Evolutionary conservation across 2,113 vertebrate genomes (phyloP).

Genomic region (Amblyornis subalaris): DNA sequence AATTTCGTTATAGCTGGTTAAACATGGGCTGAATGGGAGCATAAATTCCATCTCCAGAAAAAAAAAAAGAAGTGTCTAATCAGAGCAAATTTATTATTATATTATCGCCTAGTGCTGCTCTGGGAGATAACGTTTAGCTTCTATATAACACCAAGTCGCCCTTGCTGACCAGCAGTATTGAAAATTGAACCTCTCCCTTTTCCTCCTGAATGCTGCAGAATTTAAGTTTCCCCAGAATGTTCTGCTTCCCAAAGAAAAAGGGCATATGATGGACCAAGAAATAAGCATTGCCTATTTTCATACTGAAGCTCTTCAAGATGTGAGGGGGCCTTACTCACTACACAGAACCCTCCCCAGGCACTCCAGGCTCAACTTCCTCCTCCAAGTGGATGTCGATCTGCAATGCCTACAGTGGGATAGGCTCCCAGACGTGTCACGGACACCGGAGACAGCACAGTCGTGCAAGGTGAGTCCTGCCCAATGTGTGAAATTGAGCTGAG

Average conservation of each 20-base stretch:
- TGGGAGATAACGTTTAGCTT: neutral
- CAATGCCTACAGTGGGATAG: neutral
- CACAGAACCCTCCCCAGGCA: neutral
- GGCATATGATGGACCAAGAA: neutral
- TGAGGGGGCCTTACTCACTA: neutral
- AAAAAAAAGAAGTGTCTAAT: neutral
- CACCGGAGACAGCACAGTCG: neutral
- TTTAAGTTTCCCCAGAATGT: neutral
- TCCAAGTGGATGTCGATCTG: fast-evolving
- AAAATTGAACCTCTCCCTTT: neutral
- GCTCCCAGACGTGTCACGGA: fast-evolving
- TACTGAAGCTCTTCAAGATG: neutral
- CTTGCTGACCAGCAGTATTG: neutral
- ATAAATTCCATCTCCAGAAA: neutral
- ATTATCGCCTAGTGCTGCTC: neutral
- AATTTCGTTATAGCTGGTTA: neutral
- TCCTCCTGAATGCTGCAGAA: neutral
- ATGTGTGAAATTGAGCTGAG: neutral
- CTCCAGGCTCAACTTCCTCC: neutral
- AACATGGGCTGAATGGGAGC: neutral
- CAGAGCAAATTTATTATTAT: neutral
- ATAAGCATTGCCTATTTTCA: neutral
- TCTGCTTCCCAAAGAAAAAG: neutral
- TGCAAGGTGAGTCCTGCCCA: neutral
- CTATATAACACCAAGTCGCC: neutral